Percentiles rank a stretch among this genome's conserved stretches.
Conservation (phyloP, 1,140 invertebrate species). For the Elymnias hypermnestra region DNA sequence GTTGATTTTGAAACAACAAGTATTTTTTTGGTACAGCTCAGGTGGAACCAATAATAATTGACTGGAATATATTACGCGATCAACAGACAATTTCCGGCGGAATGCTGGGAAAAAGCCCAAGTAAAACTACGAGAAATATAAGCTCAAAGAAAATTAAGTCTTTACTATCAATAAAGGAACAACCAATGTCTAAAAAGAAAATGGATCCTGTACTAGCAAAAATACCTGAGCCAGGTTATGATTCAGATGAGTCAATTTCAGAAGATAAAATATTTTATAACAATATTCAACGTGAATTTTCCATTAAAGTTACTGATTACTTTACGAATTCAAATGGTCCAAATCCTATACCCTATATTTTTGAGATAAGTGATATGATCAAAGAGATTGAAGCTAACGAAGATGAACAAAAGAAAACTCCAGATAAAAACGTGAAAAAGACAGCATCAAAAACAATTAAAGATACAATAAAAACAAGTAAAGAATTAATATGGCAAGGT, state of each 20-base stretch:
- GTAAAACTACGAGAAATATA: constrained; percentile 30
- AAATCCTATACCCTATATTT: constrained; percentile 32
- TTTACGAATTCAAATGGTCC: constrained; percentile 16
- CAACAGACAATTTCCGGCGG: constrained; percentile 10
- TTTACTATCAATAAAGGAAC: constrained; percentile 29
- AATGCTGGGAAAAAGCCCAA: constrained; percentile 26
- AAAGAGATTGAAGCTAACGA: constrained; percentile 33
- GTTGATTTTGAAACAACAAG: no score
- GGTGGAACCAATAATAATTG: constrained; percentile 27
- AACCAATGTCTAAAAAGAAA: constrained; percentile 19
- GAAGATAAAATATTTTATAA: constrained; percentile 36
- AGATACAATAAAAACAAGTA: constrained; percentile 39
- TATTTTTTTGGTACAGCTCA: no score
- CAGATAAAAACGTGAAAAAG: constrained; percentile 42
- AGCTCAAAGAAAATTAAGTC: constrained; percentile 38
- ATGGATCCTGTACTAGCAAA: constrained; percentile 10
- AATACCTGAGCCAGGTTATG: constrained; percentile 9
- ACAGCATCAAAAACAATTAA: constrained; percentile 33
- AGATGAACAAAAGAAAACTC: constrained; percentile 38
- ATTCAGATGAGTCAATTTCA: constrained; percentile 29
- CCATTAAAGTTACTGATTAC: constrained; percentile 34
- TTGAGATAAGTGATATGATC: constrained; percentile 44
- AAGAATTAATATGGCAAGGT: constrained; percentile 30
- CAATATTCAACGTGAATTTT: constrained; percentile 32
- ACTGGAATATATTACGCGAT: constrained; percentile 47